These are phyloP conservation scores for Ectobius pallidus DNA, from an alignment of 2,888 invertebrate genomes.

Conservation along the genomic window DNA sequence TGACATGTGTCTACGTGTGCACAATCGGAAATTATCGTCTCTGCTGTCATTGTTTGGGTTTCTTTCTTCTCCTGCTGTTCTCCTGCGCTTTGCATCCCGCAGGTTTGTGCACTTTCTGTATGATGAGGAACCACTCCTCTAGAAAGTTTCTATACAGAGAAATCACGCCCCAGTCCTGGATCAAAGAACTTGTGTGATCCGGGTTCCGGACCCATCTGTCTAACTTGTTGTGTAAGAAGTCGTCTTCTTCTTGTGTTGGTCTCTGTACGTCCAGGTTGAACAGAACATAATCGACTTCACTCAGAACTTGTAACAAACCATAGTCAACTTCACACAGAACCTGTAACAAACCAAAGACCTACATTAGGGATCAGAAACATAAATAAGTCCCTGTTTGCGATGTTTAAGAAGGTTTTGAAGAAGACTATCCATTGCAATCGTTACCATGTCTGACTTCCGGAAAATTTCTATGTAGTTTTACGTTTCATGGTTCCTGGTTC, in stretches of 20 bases:
- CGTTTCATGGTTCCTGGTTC: too few relatives aligned
- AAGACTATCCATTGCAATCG: too few relatives aligned
- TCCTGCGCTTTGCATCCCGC: background rate
- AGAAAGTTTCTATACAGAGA: slow-evolving; percentile 64
- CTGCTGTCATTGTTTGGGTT: background rate
- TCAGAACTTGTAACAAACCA: slow-evolving; percentile 57
- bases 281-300: slow-evolving; percentile 66
- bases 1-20: background rate
- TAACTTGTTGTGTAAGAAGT: slow-evolving; percentile 26
- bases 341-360: background rate
- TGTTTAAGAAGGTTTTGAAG: too few relatives aligned
- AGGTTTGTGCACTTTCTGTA: slow-evolving; percentile 14
- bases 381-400: too few relatives aligned
- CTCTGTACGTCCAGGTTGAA: slow-evolving; percentile 54
- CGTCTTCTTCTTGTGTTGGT: slow-evolving; percentile 44
- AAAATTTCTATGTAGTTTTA: too few relatives aligned
- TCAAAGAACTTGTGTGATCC: slow-evolving; percentile 61
- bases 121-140: slow-evolving; percentile 60
- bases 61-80: background rate
- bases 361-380: too few relatives aligned
- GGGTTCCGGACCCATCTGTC: slow-evolving; percentile 41
- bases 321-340: background rate
- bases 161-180: slow-evolving; percentile 67
- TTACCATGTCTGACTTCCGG: too few relatives aligned
- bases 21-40: background rate